Evolutionary conservation across 2,797 vertebrate species (phyloP).

Genomic region (Podarcis lilfordi): DNA sequence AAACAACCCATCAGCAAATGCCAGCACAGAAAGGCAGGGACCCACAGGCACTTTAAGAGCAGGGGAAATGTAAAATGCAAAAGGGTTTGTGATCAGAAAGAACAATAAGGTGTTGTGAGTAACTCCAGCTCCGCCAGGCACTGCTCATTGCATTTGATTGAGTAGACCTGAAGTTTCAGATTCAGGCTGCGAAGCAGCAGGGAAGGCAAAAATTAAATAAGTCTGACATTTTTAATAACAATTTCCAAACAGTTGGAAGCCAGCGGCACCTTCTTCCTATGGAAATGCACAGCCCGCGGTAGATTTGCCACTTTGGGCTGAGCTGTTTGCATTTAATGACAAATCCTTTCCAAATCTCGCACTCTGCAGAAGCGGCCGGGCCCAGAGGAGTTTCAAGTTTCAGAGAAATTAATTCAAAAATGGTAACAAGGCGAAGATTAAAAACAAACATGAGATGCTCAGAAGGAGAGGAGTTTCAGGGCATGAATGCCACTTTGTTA

Average conservation of each 20-base stretch:
- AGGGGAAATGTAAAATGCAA: not conserved
- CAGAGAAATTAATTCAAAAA: not conserved
- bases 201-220: not conserved
- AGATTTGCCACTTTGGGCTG: rapidly evolving
- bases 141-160: not conserved
- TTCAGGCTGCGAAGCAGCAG: rapidly evolving
- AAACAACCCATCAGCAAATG: not conserved
- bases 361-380: not conserved
- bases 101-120: not conserved
- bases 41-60: slow-evolving; percentile 5
- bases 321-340: slow-evolving; percentile 8
- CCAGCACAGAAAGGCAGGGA: not conserved
- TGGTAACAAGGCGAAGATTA: not conserved
- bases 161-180: not conserved
- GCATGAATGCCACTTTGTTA: slow-evolving; percentile 1
- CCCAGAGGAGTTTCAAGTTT: rapidly evolving
- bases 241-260: not conserved
- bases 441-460: slow-evolving; percentile 22
- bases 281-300: not conserved
- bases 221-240: slow-evolving; percentile 32
- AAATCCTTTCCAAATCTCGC: not conserved
- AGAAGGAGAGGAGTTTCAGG: not conserved
- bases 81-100: slow-evolving; percentile 4
- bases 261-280: not conserved
- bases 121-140: not conserved